A percentile compares a stretch with the other conserved stretches of the same genome.
Conservation (phyloP, 2,113 vertebrate genomes). For the Alligator sinensis region DNA sequence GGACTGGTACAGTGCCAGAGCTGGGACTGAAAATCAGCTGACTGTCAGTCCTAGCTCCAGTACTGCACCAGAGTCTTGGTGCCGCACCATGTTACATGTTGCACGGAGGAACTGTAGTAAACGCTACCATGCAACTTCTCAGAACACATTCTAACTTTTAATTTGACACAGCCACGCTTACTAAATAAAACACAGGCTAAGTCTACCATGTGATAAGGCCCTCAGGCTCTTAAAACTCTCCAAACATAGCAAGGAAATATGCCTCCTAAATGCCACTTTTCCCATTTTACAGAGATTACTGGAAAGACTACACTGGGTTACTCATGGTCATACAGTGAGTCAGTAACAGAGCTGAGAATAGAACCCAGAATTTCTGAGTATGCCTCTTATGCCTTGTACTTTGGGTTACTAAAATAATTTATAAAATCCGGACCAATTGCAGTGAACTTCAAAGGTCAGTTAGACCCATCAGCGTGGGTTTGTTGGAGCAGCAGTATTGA, state of each 20-base stretch:
- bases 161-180: too few species aligned
- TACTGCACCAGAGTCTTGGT: too few species aligned
- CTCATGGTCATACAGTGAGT: slow-evolving; percentile 9
- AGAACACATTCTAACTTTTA: too few species aligned
- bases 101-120: too few species aligned
- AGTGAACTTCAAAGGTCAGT: not conserved
- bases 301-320: not conserved
- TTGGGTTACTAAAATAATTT: not conserved
- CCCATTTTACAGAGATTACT: not conserved
- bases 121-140: too few species aligned
- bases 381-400: not conserved
- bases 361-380: not conserved
- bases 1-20: too few species aligned
- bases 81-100: too few species aligned
- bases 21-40: too few species aligned
- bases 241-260: not conserved
- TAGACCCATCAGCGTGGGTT: not conserved
- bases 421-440: not conserved
- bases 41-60: too few species aligned
- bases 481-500: accelerated
- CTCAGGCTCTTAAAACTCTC: not conserved
- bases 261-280: not conserved
- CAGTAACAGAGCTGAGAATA: not conserved
- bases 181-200: too few species aligned
- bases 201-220: too few species aligned